Evolutionary conservation across 2,888 invertebrate species (phyloP).

Genomic region (Crocallis elinguaria): DNA sequence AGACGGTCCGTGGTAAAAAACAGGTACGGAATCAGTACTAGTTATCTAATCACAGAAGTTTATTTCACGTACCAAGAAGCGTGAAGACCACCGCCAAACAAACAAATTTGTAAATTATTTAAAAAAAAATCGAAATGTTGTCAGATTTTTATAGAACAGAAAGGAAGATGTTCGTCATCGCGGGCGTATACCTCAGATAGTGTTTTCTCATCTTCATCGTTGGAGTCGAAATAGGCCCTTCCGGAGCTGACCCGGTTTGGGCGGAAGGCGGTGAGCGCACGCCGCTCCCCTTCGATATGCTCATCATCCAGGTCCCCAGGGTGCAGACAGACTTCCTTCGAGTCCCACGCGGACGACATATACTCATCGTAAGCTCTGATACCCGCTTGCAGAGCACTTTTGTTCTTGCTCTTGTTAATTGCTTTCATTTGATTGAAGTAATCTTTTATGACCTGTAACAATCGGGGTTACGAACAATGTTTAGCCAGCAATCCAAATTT

Average conservation of each 20-base stretch:
- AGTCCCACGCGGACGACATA: constrained; percentile 2
- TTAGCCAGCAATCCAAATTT: too few species aligned
- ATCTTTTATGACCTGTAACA: background rate
- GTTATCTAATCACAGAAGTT: too few species aligned
- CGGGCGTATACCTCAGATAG: constrained; percentile 1
- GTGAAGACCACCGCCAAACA: too few species aligned
- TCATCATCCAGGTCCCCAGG: background rate
- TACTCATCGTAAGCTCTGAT: background rate
- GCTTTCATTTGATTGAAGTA: background rate
- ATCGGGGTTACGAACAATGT: background rate
- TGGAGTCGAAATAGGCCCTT: background rate
- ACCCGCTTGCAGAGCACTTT: background rate
- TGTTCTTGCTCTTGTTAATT: background rate
- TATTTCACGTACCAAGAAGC: too few species aligned
- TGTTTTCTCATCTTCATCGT: background rate
- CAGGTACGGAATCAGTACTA: too few species aligned
- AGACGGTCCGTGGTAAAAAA: too few species aligned
- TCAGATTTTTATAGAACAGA: too few species aligned
- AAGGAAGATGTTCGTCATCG: too few species aligned
- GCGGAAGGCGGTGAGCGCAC: background rate
- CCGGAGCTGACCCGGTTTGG: background rate
- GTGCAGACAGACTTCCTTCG: background rate
- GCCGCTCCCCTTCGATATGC: background rate
- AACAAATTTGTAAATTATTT: too few species aligned
- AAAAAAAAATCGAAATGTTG: too few species aligned